A percentile compares a stretch with the other conserved stretches of the same genome.
These are phyloP conservation scores for Euclidia mi DNA, from an alignment of 2,888 invertebrate species.

Conservation along the genomic window DNA sequence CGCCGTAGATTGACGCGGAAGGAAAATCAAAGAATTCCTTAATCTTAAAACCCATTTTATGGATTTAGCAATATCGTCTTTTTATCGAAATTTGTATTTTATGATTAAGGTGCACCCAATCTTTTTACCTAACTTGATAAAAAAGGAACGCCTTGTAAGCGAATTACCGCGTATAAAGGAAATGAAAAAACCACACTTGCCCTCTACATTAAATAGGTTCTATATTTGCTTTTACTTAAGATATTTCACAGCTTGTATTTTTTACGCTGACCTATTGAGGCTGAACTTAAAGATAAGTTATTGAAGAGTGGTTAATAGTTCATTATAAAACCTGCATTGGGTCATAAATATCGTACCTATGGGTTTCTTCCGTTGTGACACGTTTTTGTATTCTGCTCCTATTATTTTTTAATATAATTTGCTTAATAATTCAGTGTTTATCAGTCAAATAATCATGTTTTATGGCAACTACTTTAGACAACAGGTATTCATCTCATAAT, in stretches of 20 bases:
- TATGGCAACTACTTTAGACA: no score
- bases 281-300: conserved; percentile 28
- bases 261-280: conserved; percentile 24
- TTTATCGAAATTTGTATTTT: conserved; percentile 15
- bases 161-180: conserved; percentile 24
- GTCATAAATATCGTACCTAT: no score
- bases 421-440: no score
- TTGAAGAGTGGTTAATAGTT: no score
- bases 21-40: conserved; percentile 6
- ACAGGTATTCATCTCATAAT: no score
- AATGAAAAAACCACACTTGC: conserved; percentile 44
- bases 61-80: conserved; percentile 18
- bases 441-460: no score
- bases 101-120: conserved; percentile 22
- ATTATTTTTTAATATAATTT: no score
- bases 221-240: conserved; percentile 37
- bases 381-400: no score
- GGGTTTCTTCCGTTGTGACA: no score
- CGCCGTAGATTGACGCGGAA: not conserved
- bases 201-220: conserved; percentile 27
- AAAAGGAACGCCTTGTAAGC: conserved; percentile 27
- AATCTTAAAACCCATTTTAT: conserved; percentile 10
- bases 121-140: conserved; percentile 27
- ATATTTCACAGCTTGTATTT: conserved; percentile 31
- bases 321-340: no score